Conservation (phyloP, 1,140 invertebrate genomes). For the Zaprionus vittiger region DNA sequence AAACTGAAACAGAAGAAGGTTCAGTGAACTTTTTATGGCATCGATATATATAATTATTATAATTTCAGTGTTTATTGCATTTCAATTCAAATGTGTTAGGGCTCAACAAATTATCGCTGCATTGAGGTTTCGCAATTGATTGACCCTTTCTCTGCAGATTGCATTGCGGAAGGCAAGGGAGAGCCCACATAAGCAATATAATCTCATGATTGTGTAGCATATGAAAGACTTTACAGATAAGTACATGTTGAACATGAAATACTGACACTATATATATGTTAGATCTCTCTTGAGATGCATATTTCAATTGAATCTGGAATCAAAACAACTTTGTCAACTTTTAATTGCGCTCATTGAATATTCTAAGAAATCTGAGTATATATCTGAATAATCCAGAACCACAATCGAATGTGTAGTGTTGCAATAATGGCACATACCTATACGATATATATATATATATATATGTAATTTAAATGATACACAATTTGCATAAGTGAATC, state of each 20-base stretch:
- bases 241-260: not conserved
- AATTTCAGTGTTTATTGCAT: not conserved
- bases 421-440: not conserved
- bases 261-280: not conserved
- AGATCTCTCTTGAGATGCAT: not conserved
- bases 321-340: not conserved
- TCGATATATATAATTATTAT: slow-evolving; percentile 3
- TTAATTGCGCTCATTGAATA: not conserved
- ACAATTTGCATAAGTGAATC: slow-evolving; percentile 47
- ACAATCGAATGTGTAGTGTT: not conserved
- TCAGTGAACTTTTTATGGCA: not conserved
- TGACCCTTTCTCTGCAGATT: not conserved
- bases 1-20: not conserved
- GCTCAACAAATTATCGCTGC: not conserved
- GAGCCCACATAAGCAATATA: not conserved
- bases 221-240: not conserved
- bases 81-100: not conserved
- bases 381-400: slow-evolving; percentile 1
- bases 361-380: not conserved
- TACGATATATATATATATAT: not conserved
- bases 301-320: not conserved
- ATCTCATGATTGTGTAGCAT: not conserved
- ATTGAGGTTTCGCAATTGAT: slow-evolving; percentile 3
- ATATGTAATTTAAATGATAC: slow-evolving; percentile 20
- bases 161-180: not conserved